A percentile compares a stretch with the other conserved stretches of the same genome.
phyloP scores from a whole-genome alignment of 2,113 vertebrate genomes.

The Tautogolabrus adspersus region DNA sequence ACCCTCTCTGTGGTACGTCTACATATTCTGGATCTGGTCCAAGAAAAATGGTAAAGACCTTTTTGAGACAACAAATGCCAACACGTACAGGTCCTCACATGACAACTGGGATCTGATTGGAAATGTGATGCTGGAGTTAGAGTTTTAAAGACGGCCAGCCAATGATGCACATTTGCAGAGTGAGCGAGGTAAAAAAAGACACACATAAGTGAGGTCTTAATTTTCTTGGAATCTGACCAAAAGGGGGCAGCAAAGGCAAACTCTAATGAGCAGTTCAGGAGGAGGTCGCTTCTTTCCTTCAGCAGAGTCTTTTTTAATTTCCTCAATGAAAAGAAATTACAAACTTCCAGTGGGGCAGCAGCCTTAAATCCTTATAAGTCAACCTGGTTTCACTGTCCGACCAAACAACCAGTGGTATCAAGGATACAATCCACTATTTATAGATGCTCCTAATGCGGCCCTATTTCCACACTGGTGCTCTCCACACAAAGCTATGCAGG shows the following conservation, averaged over 20 bases:
- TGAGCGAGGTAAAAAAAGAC: not conserved
- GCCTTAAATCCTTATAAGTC: conserved; percentile 91
- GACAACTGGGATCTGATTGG: conserved; percentile 61
- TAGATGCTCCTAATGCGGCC: conserved; percentile 83
- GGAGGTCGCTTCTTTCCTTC: conserved; percentile 36
- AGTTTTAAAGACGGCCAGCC: conserved; percentile 31
- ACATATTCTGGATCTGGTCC: conserved; percentile 39
- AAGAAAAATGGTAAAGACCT: conserved; percentile 53
- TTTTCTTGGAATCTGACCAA: conserved; percentile 80
- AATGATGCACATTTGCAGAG: conserved; percentile 45
- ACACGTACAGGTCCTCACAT: conserved; percentile 38
- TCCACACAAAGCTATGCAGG: conserved; percentile 88
- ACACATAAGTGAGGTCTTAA: conserved; percentile 42
- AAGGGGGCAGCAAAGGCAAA: conserved; percentile 85
- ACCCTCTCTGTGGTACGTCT: conserved; percentile 17
- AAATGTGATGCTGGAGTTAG: conserved; percentile 45
- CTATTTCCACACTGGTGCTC: conserved; percentile 87
- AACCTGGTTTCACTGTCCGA: conserved; percentile 84
- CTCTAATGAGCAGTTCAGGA: conserved; percentile 58
- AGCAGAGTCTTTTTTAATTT: conserved; percentile 61
- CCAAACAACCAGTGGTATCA: conserved; percentile 88
- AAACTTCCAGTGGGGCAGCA: conserved; percentile 70
- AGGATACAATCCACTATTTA: conserved; percentile 92
- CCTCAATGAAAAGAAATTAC: conserved; percentile 77
- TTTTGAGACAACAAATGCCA: conserved; percentile 45